Percentiles rank a stretch among this genome's conserved stretches.
Conservation (phyloP, 2,113 vertebrate genomes). For the Clarias macrocephalus region DNA sequence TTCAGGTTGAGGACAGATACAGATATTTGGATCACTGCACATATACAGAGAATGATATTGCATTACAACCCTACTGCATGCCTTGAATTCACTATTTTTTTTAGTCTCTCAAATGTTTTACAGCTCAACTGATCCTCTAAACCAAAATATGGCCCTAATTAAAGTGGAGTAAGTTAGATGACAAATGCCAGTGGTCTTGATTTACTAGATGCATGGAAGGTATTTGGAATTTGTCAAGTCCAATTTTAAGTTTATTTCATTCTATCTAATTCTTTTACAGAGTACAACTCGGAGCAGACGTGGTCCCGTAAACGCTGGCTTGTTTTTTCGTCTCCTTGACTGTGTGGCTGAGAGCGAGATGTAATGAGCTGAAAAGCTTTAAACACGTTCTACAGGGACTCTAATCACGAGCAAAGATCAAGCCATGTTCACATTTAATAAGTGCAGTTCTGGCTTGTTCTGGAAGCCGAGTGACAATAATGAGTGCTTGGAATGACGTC, state of each 20-base stretch:
- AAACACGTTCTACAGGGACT: constrained; percentile 43
- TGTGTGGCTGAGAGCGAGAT: not conserved
- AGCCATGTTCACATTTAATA: constrained; percentile 26
- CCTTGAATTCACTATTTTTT: constrained; percentile 29
- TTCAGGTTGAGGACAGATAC: not conserved
- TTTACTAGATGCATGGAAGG: constrained; percentile 47
- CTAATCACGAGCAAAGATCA: constrained; percentile 37
- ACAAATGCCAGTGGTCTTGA: constrained; percentile 41
- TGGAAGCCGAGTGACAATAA: constrained; percentile 9
- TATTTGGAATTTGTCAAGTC: constrained; percentile 54
- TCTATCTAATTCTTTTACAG: constrained; percentile 26
- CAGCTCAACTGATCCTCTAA: constrained; percentile 50
- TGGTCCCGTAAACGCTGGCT: constrained; percentile 5
- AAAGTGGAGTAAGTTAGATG: constrained; percentile 43
- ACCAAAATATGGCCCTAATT: constrained; percentile 61
- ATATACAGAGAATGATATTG: not conserved
- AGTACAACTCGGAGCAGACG: constrained; percentile 15
- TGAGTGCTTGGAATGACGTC: constrained; percentile 35
- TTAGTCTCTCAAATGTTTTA: constrained; percentile 41
- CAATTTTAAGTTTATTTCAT: constrained; percentile 31
- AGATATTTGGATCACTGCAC: not conserved
- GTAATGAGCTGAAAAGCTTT: constrained; percentile 42
- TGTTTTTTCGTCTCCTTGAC: not conserved
- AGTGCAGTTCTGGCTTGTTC: not conserved
- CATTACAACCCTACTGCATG: not conserved